These are phyloP conservation scores for Mythimna loreyi DNA, from an alignment of 2,888 invertebrate genomes.

Conservation along the genomic window DNA sequence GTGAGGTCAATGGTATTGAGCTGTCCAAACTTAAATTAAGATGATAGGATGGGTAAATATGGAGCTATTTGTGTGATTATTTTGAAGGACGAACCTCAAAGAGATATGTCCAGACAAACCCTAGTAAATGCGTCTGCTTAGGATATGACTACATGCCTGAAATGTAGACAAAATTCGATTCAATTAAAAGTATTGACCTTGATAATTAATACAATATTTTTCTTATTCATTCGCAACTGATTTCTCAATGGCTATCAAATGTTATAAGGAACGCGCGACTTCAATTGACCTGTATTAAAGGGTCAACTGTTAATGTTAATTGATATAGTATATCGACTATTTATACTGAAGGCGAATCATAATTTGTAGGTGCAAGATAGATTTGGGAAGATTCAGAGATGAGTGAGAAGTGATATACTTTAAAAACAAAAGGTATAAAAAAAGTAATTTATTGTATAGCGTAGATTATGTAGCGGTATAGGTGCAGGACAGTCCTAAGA, in stretches of 20 bases:
- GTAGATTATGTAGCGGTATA: too few species aligned
- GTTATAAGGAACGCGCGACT: constrained; percentile 33
- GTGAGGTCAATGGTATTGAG: constrained; percentile 43
- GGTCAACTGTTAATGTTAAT: constrained; percentile 49
- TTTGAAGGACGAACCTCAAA: neutral
- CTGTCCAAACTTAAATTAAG: constrained; percentile 20
- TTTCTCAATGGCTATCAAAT: constrained; percentile 25
- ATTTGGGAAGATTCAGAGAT: neutral
- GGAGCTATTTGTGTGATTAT: constrained; percentile 1
- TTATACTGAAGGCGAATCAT: constrained; percentile 5
- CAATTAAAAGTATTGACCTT: constrained; percentile 9
- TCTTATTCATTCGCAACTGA: neutral
- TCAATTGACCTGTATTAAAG: constrained; percentile 58
- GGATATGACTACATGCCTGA: neutral
- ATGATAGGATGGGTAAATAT: neutral
- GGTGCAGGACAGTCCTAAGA: neutral
- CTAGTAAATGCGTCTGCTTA: neutral
- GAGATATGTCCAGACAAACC: neutral
- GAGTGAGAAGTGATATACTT: neutral
- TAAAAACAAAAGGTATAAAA: neutral
- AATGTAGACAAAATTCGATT: neutral
- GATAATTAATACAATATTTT: neutral
- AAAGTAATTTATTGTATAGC: neutral
- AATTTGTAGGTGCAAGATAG: constrained; percentile 3
- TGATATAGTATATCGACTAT: constrained; percentile 39